Conservation (phyloP, 2,888 invertebrate species). For the Orthosia cruda region DNA sequence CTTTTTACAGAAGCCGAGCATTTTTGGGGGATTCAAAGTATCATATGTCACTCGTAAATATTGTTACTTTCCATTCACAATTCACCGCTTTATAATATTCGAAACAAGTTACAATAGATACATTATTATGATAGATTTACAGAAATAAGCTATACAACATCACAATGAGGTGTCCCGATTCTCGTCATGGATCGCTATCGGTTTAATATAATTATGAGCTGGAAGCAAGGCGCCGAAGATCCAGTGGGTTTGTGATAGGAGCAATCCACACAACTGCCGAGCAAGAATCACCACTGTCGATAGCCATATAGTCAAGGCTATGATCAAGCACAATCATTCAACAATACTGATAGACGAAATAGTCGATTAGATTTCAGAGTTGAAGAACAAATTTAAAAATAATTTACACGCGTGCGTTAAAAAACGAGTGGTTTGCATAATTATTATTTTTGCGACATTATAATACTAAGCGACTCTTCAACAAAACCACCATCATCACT, state of each 20-base stretch:
- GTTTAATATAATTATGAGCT: constrained; percentile 67
- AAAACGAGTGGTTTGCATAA: too few species aligned
- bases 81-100: not conserved
- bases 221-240: constrained; percentile 57
- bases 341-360: too few species aligned
- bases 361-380: too few species aligned
- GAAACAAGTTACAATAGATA: not conserved
- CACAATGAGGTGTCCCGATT: constrained; percentile 25
- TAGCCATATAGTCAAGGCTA: constrained; percentile 19
- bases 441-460: too few species aligned
- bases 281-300: constrained; percentile 41
- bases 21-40: not conserved
- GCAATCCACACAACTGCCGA: constrained; percentile 15
- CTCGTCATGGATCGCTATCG: constrained; percentile 69
- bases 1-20: not conserved
- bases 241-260: constrained; percentile 67
- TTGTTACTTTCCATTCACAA: not conserved
- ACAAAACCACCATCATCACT: constrained; percentile 69
- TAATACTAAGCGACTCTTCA: too few species aligned
- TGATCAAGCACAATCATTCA: constrained; percentile 34
- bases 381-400: too few species aligned
- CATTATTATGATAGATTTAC: not conserved
- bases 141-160: constrained; percentile 21
- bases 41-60: not conserved
- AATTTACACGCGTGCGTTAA: too few species aligned